Percentiles rank a stretch among this genome's conserved stretches.
These are phyloP conservation scores for Alitta virens DNA, from an alignment of 2,888 invertebrate species.

Conservation along the genomic window DNA sequence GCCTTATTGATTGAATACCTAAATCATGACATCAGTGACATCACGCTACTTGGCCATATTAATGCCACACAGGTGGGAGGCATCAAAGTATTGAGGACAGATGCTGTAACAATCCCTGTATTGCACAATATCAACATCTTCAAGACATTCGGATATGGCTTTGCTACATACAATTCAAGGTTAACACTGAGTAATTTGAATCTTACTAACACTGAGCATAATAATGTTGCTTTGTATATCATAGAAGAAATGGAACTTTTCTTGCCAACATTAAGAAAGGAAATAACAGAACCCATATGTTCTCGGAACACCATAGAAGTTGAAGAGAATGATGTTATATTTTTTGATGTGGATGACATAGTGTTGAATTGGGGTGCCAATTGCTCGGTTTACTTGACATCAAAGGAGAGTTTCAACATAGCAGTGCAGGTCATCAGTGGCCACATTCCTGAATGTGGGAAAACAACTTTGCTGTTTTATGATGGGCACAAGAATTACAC, in stretches of 20 bases:
- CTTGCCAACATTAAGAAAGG: background rate
- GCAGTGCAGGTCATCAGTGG: background rate
- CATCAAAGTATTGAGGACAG: background rate
- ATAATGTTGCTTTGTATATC: background rate
- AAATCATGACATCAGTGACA: background rate
- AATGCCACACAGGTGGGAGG: background rate
- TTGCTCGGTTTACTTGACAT: background rate
- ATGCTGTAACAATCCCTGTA: background rate
- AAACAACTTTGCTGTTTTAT: background rate
- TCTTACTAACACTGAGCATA: background rate
- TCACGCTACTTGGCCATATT: background rate
- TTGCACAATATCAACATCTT: background rate
- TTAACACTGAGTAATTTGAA: background rate
- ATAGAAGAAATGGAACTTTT: background rate
- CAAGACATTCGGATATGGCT: background rate
- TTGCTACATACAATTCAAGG: background rate
- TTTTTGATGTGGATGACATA: background rate
- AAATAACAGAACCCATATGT: background rate
- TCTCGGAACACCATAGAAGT: background rate
- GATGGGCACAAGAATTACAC: background rate
- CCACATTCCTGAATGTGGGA: background rate
- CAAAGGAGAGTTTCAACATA: background rate
- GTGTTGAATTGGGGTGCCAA: background rate
- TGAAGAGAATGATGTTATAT: background rate
- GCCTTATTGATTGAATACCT: background rate